Base-by-base conservation (phyloP, 2,797 vertebrate species). In the Siniperca undulata region DNA sequence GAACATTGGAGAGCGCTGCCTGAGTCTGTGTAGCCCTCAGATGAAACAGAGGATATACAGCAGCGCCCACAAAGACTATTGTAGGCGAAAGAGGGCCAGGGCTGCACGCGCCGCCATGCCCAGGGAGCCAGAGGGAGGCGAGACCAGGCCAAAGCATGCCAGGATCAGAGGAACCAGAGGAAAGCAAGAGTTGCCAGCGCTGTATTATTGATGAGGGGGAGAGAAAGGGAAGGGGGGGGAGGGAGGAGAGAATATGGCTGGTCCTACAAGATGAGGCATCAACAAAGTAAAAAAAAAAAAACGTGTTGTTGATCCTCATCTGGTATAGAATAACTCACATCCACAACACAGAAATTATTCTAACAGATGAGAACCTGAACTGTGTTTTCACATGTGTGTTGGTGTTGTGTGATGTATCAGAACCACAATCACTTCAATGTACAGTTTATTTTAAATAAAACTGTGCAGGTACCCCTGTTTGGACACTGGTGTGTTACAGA, bases 121-220 rank as follows among this genome's bases (percentile, higher is more conserved):
- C 92, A 81, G 89, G 81, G 91, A 92, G 88, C 88, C 86, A 85
- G 90, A 86, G 92, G 89, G 91, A 91, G 88, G 89, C 77, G 81
- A 93, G 91, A 85, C 87, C 87, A 73, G 91, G 92, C 92, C 92
- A 92, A 92, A 87, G 90, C 89, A 87, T 75, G 91, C 70, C 83
- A 90, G 89, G 91, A 93, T 93, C 90, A 93, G 91, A 94, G 90
- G 79, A 91, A 90, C 74, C 83, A 85, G 88, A 89, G 91, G 90
- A 86, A 89, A 81, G 90, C 88, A 87, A 93, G 90, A 91, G 93
- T 92, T 95, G 93, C 94, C 94, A 93, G 88, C 66, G 16, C 87
- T 96, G 91, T 94, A 93, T 96, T 95, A 96, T 95, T 95, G 93
- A 96, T 95, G 94, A 94, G 93, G 83, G 30, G 36, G 89, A 93